Evolutionary conservation across 2,113 vertebrate genomes (phyloP).

Genomic region (Phalacrocorax carbo): DNA sequence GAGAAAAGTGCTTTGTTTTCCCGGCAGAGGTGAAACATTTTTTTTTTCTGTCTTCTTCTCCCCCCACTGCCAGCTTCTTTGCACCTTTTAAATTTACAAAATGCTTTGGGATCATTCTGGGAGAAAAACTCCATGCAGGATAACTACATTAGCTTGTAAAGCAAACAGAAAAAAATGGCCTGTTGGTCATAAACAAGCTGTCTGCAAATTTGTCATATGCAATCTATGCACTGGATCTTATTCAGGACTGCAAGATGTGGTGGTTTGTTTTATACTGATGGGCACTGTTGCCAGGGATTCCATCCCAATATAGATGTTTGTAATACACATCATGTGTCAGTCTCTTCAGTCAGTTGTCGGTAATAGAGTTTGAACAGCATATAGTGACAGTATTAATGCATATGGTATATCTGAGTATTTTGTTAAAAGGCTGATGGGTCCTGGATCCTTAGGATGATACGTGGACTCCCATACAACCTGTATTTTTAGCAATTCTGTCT

Average conservation of each 20-base stretch:
- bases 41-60: background rate
- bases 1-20: background rate
- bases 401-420: conserved; percentile 35
- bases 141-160: conserved; percentile 51
- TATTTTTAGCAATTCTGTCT: background rate
- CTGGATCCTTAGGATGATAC: background rate
- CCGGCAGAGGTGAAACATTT: background rate
- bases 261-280: conserved; percentile 56
- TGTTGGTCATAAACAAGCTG: conserved; percentile 62
- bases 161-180: conserved; percentile 40
- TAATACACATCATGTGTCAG: conserved; percentile 37
- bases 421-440: background rate
- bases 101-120: background rate
- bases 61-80: background rate
- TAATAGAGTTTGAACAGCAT: conserved; percentile 60
- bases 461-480: background rate
- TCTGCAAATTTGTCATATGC: conserved; percentile 55
- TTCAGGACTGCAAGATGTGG: conserved; percentile 27
- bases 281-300: conserved; percentile 40
- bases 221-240: conserved; percentile 38
- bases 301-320: conserved; percentile 43
- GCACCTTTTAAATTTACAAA: conserved; percentile 20
- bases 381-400: conserved; percentile 54
- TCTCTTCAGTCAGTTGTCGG: conserved; percentile 41
- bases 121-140: conserved; percentile 4